These are phyloP conservation scores for Orchesella cincta DNA, from an alignment of 1,140 invertebrate species.

Conservation along the genomic window DNA sequence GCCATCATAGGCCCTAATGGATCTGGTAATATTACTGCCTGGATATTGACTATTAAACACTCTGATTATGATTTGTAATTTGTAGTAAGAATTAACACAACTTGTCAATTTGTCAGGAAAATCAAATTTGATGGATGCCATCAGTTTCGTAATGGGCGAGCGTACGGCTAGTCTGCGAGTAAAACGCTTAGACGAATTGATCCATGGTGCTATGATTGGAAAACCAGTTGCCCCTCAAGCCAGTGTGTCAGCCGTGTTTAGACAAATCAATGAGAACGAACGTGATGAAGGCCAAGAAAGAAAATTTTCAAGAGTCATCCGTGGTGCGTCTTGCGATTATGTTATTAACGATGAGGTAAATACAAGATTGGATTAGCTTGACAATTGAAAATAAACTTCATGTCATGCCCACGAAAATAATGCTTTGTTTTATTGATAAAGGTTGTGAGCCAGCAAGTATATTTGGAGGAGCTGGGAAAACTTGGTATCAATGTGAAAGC, in stretches of 20 bases:
- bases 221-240: not conserved
- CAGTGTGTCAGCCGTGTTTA: not conserved
- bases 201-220: not conserved
- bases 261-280: not conserved
- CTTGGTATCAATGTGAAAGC: conserved; percentile 98
- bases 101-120: conserved; percentile 58
- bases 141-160: conserved; percentile 68
- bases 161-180: conserved; percentile 63
- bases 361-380: not conserved
- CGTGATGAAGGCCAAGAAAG: conserved; percentile 62
- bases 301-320: conserved; percentile 87
- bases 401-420: not conserved
- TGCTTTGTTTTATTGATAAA: not conserved
- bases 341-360: conserved; percentile 74
- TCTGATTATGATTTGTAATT: not conserved
- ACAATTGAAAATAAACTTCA: not conserved
- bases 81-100: not conserved
- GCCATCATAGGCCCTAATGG: conserved; percentile 69
- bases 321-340: conserved; percentile 92
- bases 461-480: conserved; percentile 85
- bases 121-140: conserved; percentile 69
- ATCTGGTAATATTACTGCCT: conserved; percentile 57
- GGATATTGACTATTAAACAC: not conserved
- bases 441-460: conserved; percentile 56
- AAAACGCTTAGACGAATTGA: conserved; percentile 57